Evolutionary conservation across 2,888 invertebrate genomes (phyloP).

Genomic region (Megalurothrips usitatus): DNA sequence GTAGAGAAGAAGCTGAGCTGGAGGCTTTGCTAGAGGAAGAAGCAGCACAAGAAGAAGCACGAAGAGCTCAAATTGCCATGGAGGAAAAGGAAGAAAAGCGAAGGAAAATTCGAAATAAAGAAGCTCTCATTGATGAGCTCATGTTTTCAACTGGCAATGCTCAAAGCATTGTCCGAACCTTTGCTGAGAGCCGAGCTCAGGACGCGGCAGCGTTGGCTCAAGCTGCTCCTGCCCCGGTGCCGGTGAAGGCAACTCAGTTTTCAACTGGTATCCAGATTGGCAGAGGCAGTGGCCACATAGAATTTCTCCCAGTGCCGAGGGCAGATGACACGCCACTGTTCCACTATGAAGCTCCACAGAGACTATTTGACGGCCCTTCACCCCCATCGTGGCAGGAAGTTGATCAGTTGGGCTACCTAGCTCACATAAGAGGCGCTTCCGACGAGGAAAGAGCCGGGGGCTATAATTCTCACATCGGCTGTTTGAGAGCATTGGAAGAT

Average conservation of each 20-base stretch:
- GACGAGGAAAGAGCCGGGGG: slow-evolving; percentile 81
- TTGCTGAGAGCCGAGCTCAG: slow-evolving; percentile 49
- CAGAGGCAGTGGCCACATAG: slow-evolving; percentile 35
- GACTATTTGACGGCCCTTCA: slow-evolving; percentile 67
- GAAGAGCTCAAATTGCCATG: slow-evolving; percentile 66
- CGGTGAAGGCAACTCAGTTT: slow-evolving; percentile 60
- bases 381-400: slow-evolving; percentile 64
- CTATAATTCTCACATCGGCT: slow-evolving; percentile 74
- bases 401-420: slow-evolving; percentile 61
- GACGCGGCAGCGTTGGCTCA: not conserved
- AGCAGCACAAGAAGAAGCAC: slow-evolving; percentile 67
- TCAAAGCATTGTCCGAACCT: slow-evolving; percentile 76
- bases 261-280: slow-evolving; percentile 79
- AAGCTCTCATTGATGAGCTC: slow-evolving; percentile 89
- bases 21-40: slow-evolving; percentile 81
- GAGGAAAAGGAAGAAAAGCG: slow-evolving; percentile 67
- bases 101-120: slow-evolving; percentile 79
- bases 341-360: slow-evolving; percentile 57
- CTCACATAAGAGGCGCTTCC: slow-evolving; percentile 69
- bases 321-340: slow-evolving; percentile 74
- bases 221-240: slow-evolving; percentile 20
- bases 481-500: slow-evolving; percentile 81
- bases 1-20: slow-evolving; percentile 76
- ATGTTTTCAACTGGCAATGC: slow-evolving; percentile 91
- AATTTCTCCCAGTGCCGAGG: slow-evolving; percentile 63